Conservation (phyloP, 2,888 invertebrate species). For the Tenthredo distinguenda region DNA sequence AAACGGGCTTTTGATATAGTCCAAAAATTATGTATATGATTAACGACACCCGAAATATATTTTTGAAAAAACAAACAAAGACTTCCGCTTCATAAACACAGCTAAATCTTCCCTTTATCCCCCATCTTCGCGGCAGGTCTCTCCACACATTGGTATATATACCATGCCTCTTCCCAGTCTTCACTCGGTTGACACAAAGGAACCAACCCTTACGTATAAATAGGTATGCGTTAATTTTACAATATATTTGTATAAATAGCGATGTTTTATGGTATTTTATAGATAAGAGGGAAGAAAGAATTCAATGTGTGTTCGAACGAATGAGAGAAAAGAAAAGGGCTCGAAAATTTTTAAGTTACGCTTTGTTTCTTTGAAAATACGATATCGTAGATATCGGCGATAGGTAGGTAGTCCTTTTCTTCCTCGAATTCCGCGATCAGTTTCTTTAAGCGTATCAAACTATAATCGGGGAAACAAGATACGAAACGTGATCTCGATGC, state of each 20-base stretch:
- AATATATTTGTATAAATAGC: not conserved
- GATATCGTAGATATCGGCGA: not conserved
- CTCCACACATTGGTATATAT: not conserved
- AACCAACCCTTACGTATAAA: conserved; percentile 6
- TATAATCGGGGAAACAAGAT: conserved; percentile 50
- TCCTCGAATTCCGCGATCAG: conserved; percentile 46
- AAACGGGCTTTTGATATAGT: not conserved
- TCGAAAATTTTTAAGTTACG: not conserved
- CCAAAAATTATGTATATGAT: conserved; percentile 7
- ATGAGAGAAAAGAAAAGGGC: not conserved
- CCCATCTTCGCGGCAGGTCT: not conserved
- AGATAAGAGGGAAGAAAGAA: not conserved
- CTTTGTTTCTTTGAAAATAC: not conserved
- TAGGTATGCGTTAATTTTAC: not conserved
- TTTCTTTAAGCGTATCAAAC: conserved; percentile 49
- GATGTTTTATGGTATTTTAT: not conserved
- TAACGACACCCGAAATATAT: conserved; percentile 23
- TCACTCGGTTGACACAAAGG: conserved; percentile 4
- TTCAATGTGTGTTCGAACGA: not conserved
- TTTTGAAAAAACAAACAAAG: conserved; percentile 42
- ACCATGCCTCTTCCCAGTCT: not conserved
- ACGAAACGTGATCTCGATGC: conserved; percentile 49
- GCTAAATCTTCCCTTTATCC: conserved; percentile 20
- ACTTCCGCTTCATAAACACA: conserved; percentile 35
- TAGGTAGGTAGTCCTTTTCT: conserved; percentile 18